Base-by-base conservation (phyloP, 2,113 vertebrate species). In the Microcebus murinus region DNA sequence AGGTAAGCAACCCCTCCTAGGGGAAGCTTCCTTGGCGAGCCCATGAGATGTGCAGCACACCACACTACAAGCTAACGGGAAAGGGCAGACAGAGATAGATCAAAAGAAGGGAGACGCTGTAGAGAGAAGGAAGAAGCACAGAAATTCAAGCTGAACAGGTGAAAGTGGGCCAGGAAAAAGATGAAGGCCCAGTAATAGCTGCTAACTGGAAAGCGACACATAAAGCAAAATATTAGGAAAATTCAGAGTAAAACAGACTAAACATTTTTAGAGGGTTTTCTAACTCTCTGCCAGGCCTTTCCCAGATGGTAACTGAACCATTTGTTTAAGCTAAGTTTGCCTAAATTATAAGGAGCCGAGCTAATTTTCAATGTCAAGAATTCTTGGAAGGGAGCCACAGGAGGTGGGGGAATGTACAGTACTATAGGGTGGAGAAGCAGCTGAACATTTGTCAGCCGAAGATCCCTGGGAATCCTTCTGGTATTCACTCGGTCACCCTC, bases 301-400 rank as follows among this genome's bases (percentile, higher is more conserved):
- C 48, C 45, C 76, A 95, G 80, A 77, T 90, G 96, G 92, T 65
- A 96, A 91, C 70, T 1, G 84, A 96, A 63, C 63, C 87, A 81
- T 96, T 97, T 94, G 90, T 96, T 97, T 91, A 95, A 95, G 93
- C 94, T 87, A 96, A 87, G 74, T 96, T 95, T 97, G 90, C 80
- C 97, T 95, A 95, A 95, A 96, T 96, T 95, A 82, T 82, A 97
- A 94, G 95, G 92, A 94, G 65, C 87, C 34, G 55, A 93, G 92
- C 87, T 96, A 81, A 96, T 97, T 96, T 71, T 48, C 74, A 94
- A 31, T 31, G 80, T 95, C 90, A 92, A 39, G 95, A 80, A 90
- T 88, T 92, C 95, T 81, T 96, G 97, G 90, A 92, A 57, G 12
- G 39, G 80, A 92, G 96, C 96, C 95, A 39, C 1, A 8, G 42